A percentile compares a stretch with the other conserved stretches of the same genome.
These are phyloP conservation scores for Holcopasites calliopsidis DNA, from an alignment of 1,140 invertebrate genomes.

Conservation along the genomic window DNA sequence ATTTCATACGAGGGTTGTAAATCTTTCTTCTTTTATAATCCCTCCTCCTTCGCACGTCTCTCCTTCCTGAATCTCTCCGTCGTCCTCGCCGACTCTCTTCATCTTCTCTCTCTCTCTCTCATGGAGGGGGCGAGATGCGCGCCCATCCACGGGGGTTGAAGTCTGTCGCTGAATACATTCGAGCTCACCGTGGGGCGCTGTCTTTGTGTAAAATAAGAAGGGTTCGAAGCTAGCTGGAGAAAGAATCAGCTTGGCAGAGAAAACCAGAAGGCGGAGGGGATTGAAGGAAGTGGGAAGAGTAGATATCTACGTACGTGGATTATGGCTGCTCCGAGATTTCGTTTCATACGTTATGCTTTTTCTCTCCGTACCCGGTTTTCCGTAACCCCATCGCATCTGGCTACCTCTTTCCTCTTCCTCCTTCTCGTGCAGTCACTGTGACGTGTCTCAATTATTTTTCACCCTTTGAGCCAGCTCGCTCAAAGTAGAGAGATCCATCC, in stretches of 20 bases:
- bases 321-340: slow-evolving; percentile 32
- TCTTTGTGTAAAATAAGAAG: slow-evolving; percentile 53
- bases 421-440: not conserved
- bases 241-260: slow-evolving; percentile 12
- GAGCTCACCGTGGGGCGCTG: slow-evolving; percentile 44
- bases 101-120: not conserved
- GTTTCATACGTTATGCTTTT: slow-evolving; percentile 12
- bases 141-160: slow-evolving; percentile 52
- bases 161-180: slow-evolving; percentile 45
- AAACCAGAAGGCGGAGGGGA: slow-evolving; percentile 9
- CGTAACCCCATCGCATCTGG: not conserved
- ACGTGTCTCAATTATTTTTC: slow-evolving; percentile 46
- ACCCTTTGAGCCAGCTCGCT: slow-evolving; percentile 52
- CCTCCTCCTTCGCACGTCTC: not conserved
- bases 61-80: slow-evolving; percentile 9
- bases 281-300: slow-evolving; percentile 12
- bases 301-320: slow-evolving; percentile 18
- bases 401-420: not conserved
- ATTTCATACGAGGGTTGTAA: slow-evolving; percentile 69
- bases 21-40: slow-evolving; percentile 66
- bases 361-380: not conserved
- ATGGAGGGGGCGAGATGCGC: slow-evolving; percentile 8
- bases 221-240: slow-evolving; percentile 33
- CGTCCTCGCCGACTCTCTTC: slow-evolving; percentile 15
- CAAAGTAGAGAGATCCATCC: slow-evolving; percentile 49